Evolutionary conservation across 1,140 invertebrate genomes (phyloP).

Genomic region (Rhynchophorus ferrugineus): DNA sequence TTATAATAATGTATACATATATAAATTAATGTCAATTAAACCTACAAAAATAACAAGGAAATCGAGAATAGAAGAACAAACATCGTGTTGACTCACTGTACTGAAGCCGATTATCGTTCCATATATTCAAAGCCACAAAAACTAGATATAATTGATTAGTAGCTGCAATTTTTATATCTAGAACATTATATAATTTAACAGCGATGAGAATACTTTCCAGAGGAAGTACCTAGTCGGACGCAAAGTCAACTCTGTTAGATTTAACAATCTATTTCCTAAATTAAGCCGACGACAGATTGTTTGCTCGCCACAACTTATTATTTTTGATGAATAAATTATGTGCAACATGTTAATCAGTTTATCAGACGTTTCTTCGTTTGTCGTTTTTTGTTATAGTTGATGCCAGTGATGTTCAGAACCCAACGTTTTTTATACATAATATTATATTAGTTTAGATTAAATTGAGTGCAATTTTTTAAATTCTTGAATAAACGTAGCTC

Average conservation of each 20-base stretch:
- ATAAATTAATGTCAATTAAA: too few relatives aligned
- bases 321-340: slow-evolving; percentile 24
- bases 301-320: slow-evolving; percentile 18
- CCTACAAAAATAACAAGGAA: too few relatives aligned
- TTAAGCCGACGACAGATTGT: slow-evolving; percentile 32
- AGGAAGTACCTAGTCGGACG: slow-evolving; percentile 42
- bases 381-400: too few relatives aligned
- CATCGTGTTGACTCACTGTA: too few relatives aligned
- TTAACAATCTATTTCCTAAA: slow-evolving; percentile 45
- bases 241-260: slow-evolving; percentile 39
- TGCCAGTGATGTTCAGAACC: too few relatives aligned
- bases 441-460: too few relatives aligned
- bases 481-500: too few relatives aligned
- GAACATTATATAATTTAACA: slow-evolving; percentile 41
- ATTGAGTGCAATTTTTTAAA: too few relatives aligned
- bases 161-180: slow-evolving; percentile 40
- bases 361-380: neutral
- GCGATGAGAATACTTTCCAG: slow-evolving; percentile 39
- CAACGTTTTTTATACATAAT: too few relatives aligned
- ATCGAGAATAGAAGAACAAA: too few relatives aligned
- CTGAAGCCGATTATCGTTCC: too few relatives aligned
- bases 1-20: too few relatives aligned
- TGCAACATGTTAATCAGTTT: slow-evolving; percentile 17
- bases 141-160: slow-evolving; percentile 33
- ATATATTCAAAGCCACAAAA: slow-evolving; percentile 11